Evolutionary conservation across 92 coral and sea anemone species (phyloP).

Genomic region (Zoanthus sansibaricus): DNA sequence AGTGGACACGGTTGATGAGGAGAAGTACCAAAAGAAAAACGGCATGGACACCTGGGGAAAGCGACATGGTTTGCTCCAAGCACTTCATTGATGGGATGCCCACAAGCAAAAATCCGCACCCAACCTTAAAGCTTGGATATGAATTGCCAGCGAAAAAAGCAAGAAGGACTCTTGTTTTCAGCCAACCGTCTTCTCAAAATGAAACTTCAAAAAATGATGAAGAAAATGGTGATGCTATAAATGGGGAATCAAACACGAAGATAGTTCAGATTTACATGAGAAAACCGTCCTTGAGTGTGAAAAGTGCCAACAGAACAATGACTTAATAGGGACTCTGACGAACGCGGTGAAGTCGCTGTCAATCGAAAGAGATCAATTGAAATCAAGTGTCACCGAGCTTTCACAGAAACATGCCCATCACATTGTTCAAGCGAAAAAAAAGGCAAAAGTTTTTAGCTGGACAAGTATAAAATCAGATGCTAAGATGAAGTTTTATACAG

Average conservation of each 20-base stretch:
- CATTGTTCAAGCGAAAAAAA: slow-evolving; percentile 38
- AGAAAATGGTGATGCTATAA: slow-evolving; percentile 31
- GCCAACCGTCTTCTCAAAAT: slow-evolving; percentile 34
- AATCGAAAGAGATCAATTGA: slow-evolving; percentile 47
- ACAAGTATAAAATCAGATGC: slow-evolving; percentile 53
- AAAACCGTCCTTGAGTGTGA: slow-evolving; percentile 31
- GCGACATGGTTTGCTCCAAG: slow-evolving; percentile 59
- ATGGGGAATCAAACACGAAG: slow-evolving; percentile 44
- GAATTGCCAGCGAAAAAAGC: slow-evolving; percentile 55
- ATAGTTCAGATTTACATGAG: slow-evolving; percentile 36
- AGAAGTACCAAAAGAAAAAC: slow-evolving; percentile 42
- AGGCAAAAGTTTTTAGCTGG: slow-evolving; percentile 45
- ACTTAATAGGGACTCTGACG: slow-evolving; percentile 28
- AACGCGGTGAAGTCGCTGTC: slow-evolving; percentile 26
- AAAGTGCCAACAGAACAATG: slow-evolving; percentile 29
- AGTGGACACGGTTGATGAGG: slow-evolving; percentile 49
- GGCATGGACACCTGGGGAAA: slow-evolving; percentile 54
- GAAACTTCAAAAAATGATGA: slow-evolving; percentile 48
- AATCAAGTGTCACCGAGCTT: slow-evolving; percentile 29
- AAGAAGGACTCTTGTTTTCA: slow-evolving; percentile 53
- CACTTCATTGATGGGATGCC: slow-evolving; percentile 56
- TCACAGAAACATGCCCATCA: slow-evolving; percentile 45
- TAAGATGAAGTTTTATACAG: slow-evolving; percentile 57
- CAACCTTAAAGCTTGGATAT: slow-evolving; percentile 52
- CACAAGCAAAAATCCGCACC: slow-evolving; percentile 47